These are phyloP conservation scores for Xiphydria camelus DNA, from an alignment of 2,888 invertebrate species.

Conservation along the genomic window DNA sequence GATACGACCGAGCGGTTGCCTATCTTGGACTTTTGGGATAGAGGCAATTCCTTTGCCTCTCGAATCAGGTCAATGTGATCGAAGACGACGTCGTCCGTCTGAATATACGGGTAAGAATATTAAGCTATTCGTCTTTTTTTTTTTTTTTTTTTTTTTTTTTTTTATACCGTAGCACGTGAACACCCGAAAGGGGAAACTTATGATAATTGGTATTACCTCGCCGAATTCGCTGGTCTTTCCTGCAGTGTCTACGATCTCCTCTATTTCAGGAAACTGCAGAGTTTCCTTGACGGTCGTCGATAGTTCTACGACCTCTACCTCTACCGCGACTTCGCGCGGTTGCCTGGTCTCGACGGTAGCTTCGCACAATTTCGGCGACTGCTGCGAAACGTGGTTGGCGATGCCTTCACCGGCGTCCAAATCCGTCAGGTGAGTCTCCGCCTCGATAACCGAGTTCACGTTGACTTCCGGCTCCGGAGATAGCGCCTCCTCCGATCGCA, in stretches of 20 bases:
- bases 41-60: slow-evolving; percentile 45
- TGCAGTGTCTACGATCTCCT: slow-evolving; percentile 48
- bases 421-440: slow-evolving; percentile 9
- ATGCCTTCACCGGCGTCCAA: slow-evolving; percentile 11
- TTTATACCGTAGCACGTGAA: too few species aligned
- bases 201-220: slow-evolving; percentile 34
- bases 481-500: slow-evolving; percentile 22
- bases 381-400: slow-evolving; percentile 8
- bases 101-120: neutral
- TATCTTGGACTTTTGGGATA: slow-evolving; percentile 31
- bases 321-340: slow-evolving; percentile 31
- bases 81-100: slow-evolving; percentile 40
- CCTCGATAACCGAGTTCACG: slow-evolving; percentile 23
- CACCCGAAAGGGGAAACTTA: neutral
- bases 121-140: too few species aligned
- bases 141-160: neutral
- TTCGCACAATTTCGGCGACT: slow-evolving; percentile 21
- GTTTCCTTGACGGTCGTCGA: slow-evolving; percentile 50
- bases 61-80: slow-evolving; percentile 51
- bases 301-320: slow-evolving; percentile 50
- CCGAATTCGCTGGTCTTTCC: slow-evolving; percentile 41
- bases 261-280: slow-evolving; percentile 52
- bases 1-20: slow-evolving; percentile 35
- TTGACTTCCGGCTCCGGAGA: slow-evolving; percentile 28
- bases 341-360: slow-evolving; percentile 24